Evolutionary conservation across 2,888 invertebrate species (phyloP).

Genomic region (Odontocerum albicorne): DNA sequence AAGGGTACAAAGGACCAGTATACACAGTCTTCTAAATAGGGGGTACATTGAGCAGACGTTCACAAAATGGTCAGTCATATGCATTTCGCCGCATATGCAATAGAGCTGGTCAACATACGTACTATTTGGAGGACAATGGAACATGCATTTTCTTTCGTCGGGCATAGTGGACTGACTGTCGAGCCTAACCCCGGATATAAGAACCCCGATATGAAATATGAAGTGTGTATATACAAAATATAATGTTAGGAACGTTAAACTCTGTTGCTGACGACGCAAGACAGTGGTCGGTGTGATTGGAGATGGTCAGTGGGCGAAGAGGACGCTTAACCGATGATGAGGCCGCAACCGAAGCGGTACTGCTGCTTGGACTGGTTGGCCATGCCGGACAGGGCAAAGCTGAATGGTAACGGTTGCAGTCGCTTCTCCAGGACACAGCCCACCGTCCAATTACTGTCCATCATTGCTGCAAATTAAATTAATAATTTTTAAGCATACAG

Average conservation of each 20-base stretch:
- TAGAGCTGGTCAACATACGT: no score
- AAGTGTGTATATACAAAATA: background rate
- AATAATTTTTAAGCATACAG: background rate
- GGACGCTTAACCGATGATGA: slow-evolving; percentile 80
- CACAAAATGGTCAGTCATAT: no score
- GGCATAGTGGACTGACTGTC: no score
- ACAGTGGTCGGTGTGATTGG: background rate
- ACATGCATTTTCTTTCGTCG: no score
- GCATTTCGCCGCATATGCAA: no score
- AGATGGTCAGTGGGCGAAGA: background rate
- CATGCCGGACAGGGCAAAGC: slow-evolving; percentile 88
- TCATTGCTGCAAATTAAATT: slow-evolving; percentile 68
- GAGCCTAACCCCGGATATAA: no score
- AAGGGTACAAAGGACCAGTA: no score
- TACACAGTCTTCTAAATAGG: no score
- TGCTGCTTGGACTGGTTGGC: slow-evolving; percentile 91
- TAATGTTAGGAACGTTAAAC: background rate
- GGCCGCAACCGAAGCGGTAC: slow-evolving; percentile 91
- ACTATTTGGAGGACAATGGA: no score
- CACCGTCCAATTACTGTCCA: slow-evolving; percentile 92
- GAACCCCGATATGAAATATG: no score
- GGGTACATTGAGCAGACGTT: no score
- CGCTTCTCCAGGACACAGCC: slow-evolving; percentile 94
- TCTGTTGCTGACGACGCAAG: background rate
- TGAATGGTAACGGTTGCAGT: slow-evolving; percentile 89